phyloP scores from a whole-genome alignment of 2,113 vertebrate genomes.

The Artemisiospiza belli region DNA sequence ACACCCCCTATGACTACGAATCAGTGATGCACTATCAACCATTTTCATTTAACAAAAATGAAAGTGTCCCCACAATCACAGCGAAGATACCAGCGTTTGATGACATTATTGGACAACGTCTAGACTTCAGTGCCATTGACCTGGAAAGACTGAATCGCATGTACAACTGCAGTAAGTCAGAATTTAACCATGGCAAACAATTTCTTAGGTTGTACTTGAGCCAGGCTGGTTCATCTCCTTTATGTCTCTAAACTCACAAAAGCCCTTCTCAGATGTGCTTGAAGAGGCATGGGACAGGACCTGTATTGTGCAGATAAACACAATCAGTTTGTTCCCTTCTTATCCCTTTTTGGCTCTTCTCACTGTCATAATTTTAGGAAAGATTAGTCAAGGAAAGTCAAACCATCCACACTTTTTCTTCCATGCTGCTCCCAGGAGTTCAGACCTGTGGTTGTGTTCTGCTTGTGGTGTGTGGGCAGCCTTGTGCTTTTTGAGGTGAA shows the following conservation, averaged over 20 bases:
- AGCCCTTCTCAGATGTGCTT: background rate
- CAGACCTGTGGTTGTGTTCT: background rate
- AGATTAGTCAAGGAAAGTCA: background rate
- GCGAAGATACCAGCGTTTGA: constrained; percentile 89
- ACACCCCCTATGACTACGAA: constrained; percentile 92
- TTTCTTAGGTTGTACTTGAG: background rate
- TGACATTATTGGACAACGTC: constrained; percentile 87
- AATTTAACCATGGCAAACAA: background rate
- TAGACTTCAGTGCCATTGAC: constrained; percentile 87
- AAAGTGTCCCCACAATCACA: constrained; percentile 83
- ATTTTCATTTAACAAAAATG: constrained; percentile 88
- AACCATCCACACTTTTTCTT: background rate
- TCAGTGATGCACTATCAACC: constrained; percentile 91
- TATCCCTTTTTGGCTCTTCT: background rate
- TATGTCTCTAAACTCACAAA: background rate
- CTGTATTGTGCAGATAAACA: background rate
- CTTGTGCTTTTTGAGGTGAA: background rate
- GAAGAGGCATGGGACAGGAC: background rate
- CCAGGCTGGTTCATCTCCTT: background rate
- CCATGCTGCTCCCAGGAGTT: background rate
- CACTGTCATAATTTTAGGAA: background rate
- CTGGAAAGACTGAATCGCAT: constrained; percentile 87
- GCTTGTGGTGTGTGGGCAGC: background rate
- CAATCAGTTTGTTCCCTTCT: background rate
- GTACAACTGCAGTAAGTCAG: constrained; percentile 91